Conservation (phyloP, 2,113 vertebrate genomes). For the Pseudorectes ferrugineus region DNA sequence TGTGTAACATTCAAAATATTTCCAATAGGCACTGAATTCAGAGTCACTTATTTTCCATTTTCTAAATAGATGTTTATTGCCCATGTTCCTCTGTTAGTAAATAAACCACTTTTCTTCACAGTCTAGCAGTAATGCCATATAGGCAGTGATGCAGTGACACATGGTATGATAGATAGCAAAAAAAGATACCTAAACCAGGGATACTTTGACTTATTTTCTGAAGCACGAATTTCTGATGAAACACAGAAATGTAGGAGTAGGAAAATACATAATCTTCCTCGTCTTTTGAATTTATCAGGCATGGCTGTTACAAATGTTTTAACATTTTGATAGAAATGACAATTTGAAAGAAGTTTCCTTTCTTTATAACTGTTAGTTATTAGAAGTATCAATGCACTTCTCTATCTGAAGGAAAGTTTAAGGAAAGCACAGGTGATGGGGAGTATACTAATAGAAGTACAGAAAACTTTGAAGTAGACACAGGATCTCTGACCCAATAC, state of each 20-base stretch:
- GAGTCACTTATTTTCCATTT: background rate
- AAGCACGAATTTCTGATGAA: background rate
- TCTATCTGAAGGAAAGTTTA: background rate
- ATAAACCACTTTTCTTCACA: background rate
- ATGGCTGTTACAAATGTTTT: background rate
- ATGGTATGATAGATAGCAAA: background rate
- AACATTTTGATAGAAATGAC: background rate
- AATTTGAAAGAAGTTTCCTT: background rate
- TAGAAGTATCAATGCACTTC: background rate
- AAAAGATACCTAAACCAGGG: background rate
- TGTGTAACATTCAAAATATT: slow-evolving; percentile 3
- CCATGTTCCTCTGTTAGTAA: background rate
- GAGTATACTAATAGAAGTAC: background rate
- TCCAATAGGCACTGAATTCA: background rate
- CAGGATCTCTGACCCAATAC: background rate
- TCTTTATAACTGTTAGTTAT: background rate
- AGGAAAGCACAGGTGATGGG: background rate
- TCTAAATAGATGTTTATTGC: background rate
- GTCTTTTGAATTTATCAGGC: background rate
- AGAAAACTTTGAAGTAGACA: background rate
- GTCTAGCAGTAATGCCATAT: background rate
- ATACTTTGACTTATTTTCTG: background rate
- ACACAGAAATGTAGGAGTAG: background rate
- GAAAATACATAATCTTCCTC: background rate
- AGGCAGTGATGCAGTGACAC: background rate